These are phyloP conservation scores for Lacerta agilis DNA, from an alignment of 2,797 vertebrate species.

Conservation along the genomic window DNA sequence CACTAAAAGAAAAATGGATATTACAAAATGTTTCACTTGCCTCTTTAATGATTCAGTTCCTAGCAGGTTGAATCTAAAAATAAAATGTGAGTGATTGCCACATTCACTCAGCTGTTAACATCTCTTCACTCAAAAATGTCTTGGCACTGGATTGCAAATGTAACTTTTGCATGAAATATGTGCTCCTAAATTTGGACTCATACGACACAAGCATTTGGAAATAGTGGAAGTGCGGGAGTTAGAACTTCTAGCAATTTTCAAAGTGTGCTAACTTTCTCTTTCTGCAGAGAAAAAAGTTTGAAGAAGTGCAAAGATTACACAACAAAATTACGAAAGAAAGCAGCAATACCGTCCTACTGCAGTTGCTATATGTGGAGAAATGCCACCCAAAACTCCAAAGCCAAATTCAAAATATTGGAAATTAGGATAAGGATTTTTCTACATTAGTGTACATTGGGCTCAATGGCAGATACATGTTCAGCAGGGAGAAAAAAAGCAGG, in stretches of 20 bases:
- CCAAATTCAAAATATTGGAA: neutral
- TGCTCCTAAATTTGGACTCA: neutral
- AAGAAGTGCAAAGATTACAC: neutral
- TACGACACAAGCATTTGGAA: neutral
- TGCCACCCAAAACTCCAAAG: neutral
- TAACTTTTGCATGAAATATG: neutral
- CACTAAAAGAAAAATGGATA: neutral
- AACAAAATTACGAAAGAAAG: neutral
- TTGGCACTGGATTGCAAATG: slow-evolving; percentile 6
- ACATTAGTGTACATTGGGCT: neutral
- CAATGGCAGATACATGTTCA: neutral
- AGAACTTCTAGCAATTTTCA: neutral
- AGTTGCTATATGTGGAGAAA: neutral
- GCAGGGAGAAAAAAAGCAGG: neutral
- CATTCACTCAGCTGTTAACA: neutral
- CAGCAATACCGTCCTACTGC: too few relatives aligned
- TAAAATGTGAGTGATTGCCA: slow-evolving; percentile 6
- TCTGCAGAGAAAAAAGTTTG: neutral
- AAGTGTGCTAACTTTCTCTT: neutral
- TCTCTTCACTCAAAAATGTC: slow-evolving; percentile 6
- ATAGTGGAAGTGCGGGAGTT: neutral
- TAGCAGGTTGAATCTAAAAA: slow-evolving; percentile 13
- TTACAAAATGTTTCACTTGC: neutral
- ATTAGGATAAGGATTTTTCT: neutral
- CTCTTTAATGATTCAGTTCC: neutral